Conservation (phyloP, 2,797 vertebrate genomes). For the Nyctibius grandis region DNA sequence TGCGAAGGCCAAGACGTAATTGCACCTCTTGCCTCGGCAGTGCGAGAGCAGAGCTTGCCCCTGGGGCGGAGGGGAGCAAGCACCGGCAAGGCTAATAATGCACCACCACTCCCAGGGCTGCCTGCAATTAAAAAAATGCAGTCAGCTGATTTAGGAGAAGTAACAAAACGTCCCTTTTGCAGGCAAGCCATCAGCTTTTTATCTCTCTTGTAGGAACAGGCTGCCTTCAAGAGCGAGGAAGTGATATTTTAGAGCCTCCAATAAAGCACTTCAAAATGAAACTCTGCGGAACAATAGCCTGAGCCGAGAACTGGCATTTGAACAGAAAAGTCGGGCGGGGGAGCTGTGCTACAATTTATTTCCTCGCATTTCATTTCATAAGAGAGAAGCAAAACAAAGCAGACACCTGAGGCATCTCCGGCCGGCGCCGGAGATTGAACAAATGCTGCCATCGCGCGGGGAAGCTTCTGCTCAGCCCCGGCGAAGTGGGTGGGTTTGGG, state of each 20-base stretch:
- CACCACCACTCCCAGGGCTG: background rate
- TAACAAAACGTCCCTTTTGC: background rate
- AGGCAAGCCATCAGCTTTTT: background rate
- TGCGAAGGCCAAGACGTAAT: background rate
- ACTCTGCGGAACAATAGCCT: background rate
- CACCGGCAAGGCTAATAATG: background rate
- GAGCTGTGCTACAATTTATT: slow-evolving; percentile 32
- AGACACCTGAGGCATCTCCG: background rate
- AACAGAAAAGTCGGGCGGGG: background rate
- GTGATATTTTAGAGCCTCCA: background rate
- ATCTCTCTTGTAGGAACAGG: background rate
- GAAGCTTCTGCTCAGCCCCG: background rate
- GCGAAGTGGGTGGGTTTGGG: background rate
- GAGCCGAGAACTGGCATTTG: background rate
- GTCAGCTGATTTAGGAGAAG: background rate
- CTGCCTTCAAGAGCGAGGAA: background rate
- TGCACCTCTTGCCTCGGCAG: background rate
- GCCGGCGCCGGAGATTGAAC: background rate
- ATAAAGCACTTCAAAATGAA: slow-evolving; percentile 1
- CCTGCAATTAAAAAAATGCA: background rate
- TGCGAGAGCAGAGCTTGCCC: background rate
- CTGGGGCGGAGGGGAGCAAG: background rate
- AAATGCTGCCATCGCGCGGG: slow-evolving; percentile 67
- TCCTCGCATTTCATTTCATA: slow-evolving; percentile 6
- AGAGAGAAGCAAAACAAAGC: background rate